Percentiles rank a stretch among this genome's conserved stretches.
Conservation (phyloP, 23 tunicate species). For the Phallusia fumigata region DNA sequence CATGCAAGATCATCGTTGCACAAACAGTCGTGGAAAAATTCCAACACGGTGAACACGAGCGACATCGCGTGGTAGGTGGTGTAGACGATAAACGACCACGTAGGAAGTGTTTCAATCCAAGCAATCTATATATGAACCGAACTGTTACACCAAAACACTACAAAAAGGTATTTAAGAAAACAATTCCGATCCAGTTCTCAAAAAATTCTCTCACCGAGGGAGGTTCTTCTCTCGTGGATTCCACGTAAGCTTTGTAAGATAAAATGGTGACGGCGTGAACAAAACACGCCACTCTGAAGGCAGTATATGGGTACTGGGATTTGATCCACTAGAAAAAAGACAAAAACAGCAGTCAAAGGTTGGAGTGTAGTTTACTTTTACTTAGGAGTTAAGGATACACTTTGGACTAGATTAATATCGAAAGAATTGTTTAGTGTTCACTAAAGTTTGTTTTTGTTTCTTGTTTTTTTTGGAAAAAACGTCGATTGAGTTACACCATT, state of each 20-base stretch:
- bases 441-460: no score
- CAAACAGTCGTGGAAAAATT: no score
- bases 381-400: no score
- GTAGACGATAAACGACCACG: slow-evolving; percentile 31
- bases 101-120: slow-evolving; percentile 19
- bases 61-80: slow-evolving; percentile 37
- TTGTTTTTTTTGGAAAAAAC: no score
- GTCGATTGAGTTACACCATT: no score
- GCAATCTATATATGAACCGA: not conserved
- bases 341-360: no score
- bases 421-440: no score
- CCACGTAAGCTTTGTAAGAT: slow-evolving; percentile 35
- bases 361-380: no score
- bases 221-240: slow-evolving; percentile 2
- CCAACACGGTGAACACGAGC: slow-evolving; percentile 28
- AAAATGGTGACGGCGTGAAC: slow-evolving; percentile 38
- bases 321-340: slow-evolving; percentile 31
- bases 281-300: slow-evolving; percentile 33
- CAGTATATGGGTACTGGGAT: slow-evolving; percentile 42
- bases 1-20: no score
- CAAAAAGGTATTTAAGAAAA: not conserved
- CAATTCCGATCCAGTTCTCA: not conserved
- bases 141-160: not conserved
- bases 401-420: no score
- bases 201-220: not conserved